Base-by-base conservation (phyloP, 2,113 vertebrate genomes). In the Symphodus melops region DNA sequence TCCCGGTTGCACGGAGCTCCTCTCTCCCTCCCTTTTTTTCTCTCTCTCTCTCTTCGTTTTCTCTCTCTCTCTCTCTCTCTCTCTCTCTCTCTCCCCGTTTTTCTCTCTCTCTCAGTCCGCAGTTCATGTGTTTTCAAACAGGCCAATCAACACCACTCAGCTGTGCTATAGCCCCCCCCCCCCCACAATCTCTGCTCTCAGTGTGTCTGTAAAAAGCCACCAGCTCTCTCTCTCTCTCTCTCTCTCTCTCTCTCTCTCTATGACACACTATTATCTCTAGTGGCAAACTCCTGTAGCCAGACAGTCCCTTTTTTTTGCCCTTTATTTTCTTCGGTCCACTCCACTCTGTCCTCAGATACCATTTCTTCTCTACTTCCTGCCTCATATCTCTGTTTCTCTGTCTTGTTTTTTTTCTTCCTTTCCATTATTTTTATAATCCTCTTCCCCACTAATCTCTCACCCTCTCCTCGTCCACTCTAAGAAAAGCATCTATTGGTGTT, bases 81-180 rank as follows among this genome's bases (percentile, higher is more conserved):
- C 62, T 81, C 80, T 84, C 76, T 79, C 46, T 39, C 66, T 41
- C 49, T 78, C 44, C 37, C 66, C 11, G 44, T 62, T 67, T 55
- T 25, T 57, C 54, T 42, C 28, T 61, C 58, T 56, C 62, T 81
- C 80, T 84, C 79, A 70, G 70, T 77, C 64, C 77, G 86, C 87
- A 87, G 81, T 91, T 89, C 83, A 84, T 91, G 89, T 92, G 92
- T 93, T 93, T 92, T 93, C 90, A 93, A 93, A 93, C 92, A 93
- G 89, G 87, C 92, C 92, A 93, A 93, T 92, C 92, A 92, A 90
- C 89, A 91, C 88, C 91, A 91, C 88, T 93, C 89, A 91, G 85
- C 83, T 87, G 85, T 74, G 88, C 83, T 81, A 75, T 17, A 51
- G 85, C 77, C 86, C 79, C 81, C 39, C 21, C 58, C 75, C 79